These are phyloP conservation scores for Acrossocheilus fasciatus DNA, from an alignment of 2,797 vertebrate genomes.

Conservation along the genomic window DNA sequence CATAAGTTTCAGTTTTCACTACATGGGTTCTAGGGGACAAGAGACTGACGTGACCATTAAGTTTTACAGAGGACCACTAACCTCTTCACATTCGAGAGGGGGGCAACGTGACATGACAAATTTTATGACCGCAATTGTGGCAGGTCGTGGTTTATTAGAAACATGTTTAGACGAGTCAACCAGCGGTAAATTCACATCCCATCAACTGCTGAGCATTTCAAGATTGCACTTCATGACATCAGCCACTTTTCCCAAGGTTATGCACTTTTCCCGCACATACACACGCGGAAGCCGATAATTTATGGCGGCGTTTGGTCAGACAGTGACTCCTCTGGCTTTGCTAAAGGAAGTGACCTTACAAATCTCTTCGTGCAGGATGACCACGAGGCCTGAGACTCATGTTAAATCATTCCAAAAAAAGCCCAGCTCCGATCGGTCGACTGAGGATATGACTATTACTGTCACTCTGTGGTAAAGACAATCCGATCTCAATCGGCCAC, in stretches of 20 bases:
- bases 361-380: conserved; percentile 14
- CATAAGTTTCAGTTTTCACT: conserved; percentile 21
- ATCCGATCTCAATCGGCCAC: conserved; percentile 13
- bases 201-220: conserved; percentile 17
- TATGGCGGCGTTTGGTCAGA: conserved; percentile 30
- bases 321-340: conserved; percentile 24
- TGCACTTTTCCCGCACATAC: background rate
- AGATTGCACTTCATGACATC: conserved; percentile 38
- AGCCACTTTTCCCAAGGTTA: conserved; percentile 29
- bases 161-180: conserved; percentile 28
- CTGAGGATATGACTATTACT: conserved; percentile 21
- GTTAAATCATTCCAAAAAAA: conserved; percentile 1
- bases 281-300: background rate
- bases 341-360: conserved; percentile 41
- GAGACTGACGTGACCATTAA: background rate
- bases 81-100: background rate
- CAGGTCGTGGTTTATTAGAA: conserved; percentile 40
- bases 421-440: background rate
- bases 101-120: conserved; percentile 17
- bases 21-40: background rate
- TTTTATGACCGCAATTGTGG: conserved; percentile 28
- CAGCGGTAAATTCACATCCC: conserved; percentile 38
- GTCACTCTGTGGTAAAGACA: conserved; percentile 41
- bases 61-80: conserved; percentile 29
- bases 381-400: conserved; percentile 23